Conservation (phyloP, 1,140 invertebrate genomes). For the Drosophila kikkawai region DNA sequence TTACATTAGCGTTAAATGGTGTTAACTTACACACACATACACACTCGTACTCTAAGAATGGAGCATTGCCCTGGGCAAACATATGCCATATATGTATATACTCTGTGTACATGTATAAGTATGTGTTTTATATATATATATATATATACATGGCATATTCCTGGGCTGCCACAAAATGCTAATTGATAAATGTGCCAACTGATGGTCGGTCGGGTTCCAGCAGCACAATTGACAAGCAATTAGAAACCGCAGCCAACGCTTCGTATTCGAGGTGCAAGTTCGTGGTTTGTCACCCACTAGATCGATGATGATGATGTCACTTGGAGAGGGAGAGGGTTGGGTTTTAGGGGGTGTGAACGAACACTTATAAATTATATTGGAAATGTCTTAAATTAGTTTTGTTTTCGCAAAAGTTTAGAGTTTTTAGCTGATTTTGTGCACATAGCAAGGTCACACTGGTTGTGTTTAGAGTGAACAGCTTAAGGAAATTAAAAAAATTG, state of each 20-base stretch:
- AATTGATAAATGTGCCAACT: constrained; percentile 61
- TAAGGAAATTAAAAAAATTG: neutral
- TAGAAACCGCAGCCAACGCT: constrained; percentile 58
- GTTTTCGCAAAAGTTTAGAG: no score
- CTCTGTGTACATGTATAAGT: neutral
- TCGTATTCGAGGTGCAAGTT: constrained; percentile 12
- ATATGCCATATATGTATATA: constrained; percentile 6
- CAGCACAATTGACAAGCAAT: constrained; percentile 69
- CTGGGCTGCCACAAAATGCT: constrained; percentile 45
- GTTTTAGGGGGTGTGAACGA: neutral
- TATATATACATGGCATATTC: neutral
- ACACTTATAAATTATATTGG: neutral
- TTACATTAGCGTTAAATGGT: constrained; percentile 83
- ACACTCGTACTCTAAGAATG: constrained; percentile 42
- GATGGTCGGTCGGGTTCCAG: constrained; percentile 17
- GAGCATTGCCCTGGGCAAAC: constrained; percentile 56
- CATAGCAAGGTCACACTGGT: neutral
- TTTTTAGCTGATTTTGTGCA: neutral
- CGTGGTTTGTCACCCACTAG: constrained; percentile 16
- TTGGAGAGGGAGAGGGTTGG: neutral
- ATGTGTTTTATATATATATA: neutral
- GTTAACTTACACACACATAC: constrained; percentile 68
- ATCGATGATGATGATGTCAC: constrained; percentile 20
- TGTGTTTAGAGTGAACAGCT: neutral
- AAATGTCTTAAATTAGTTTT: neutral